Percentiles rank a stretch among this genome's conserved stretches.
Conservation (phyloP, 2,888 invertebrate species). For the Rhagophthalmus giganteus region DNA sequence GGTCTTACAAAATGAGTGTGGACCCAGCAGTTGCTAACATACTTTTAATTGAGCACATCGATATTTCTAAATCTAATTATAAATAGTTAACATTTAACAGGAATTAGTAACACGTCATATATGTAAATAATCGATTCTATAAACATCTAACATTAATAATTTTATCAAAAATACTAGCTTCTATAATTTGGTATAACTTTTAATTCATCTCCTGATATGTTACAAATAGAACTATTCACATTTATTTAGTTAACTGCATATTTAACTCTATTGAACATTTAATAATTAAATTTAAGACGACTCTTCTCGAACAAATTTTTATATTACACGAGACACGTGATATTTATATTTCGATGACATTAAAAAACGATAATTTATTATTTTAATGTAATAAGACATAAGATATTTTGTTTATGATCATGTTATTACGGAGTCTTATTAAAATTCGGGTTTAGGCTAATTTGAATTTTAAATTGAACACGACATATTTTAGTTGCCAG, state of each 20-base stretch:
- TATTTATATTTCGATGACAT: constrained; percentile 13
- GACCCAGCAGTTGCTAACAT: constrained; percentile 23
- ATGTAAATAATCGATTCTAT: constrained; percentile 19
- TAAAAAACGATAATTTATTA: background rate
- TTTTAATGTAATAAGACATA: background rate
- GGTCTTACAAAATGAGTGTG: constrained; percentile 17
- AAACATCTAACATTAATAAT: constrained; percentile 30
- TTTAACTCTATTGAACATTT: constrained; percentile 7
- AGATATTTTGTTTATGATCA: background rate
- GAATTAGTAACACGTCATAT: constrained; percentile 20
- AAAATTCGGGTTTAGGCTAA: constrained; percentile 12
- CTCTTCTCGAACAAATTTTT: constrained; percentile 10
- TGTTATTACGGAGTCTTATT: constrained; percentile 5
- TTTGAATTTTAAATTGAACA: constrained; percentile 22
- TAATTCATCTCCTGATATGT: constrained; percentile 20
- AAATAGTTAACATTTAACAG: constrained; percentile 31
- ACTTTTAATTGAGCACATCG: constrained; percentile 27
- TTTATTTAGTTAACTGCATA: constrained; percentile 16
- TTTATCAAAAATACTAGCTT: constrained; percentile 33
- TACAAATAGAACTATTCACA: constrained; percentile 24
- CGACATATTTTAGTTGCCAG: constrained; percentile 26
- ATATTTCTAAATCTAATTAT: constrained; percentile 18
- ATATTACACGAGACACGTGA: constrained; percentile 12
- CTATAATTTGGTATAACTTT: constrained; percentile 18
- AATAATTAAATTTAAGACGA: no score